These are phyloP conservation scores for Manduca sexta DNA, from an alignment of 1,140 invertebrate species.

Conservation along the genomic window DNA sequence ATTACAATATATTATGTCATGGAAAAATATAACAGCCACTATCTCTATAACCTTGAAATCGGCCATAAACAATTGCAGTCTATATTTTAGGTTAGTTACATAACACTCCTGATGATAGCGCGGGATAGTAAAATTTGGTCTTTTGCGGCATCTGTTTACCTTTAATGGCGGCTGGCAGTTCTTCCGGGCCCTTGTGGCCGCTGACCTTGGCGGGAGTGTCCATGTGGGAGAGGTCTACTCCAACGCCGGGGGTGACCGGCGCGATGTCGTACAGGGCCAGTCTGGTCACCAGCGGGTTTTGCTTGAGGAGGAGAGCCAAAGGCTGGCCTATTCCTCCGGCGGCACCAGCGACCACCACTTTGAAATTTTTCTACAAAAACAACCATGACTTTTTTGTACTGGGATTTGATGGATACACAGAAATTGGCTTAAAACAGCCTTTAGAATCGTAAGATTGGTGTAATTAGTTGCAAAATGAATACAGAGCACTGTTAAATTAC, in stretches of 20 bases:
- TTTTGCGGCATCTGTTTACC: constrained; percentile 43
- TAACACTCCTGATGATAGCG: not conserved
- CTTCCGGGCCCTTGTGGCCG: constrained; percentile 84
- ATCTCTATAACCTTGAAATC: constrained; percentile 12
- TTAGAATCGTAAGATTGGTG: not conserved
- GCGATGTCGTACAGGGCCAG: constrained; percentile 96
- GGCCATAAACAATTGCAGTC: constrained; percentile 17
- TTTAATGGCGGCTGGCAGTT: constrained; percentile 78
- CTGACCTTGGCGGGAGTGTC: constrained; percentile 89
- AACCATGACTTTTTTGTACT: not conserved
- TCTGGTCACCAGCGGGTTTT: constrained; percentile 87
- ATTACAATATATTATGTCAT: not conserved
- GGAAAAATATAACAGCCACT: not conserved
- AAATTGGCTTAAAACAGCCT: not conserved
- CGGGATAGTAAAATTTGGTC: not conserved
- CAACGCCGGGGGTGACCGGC: constrained; percentile 94
- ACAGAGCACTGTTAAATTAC: constrained; percentile 39
- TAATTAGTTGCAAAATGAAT: not conserved
- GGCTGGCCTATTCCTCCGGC: constrained; percentile 99
- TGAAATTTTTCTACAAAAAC: constrained; percentile 78
- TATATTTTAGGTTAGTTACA: constrained; percentile 27
- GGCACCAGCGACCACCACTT: constrained; percentile 97
- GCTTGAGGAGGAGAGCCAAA: constrained; percentile 95
- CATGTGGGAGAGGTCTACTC: constrained; percentile 98
- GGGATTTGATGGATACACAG: too few species aligned